Evolutionary conservation across 2,888 invertebrate species (phyloP), one percentile per base, ranked within the genome.

Genomic region (Vandiemenella viatica): DNA sequence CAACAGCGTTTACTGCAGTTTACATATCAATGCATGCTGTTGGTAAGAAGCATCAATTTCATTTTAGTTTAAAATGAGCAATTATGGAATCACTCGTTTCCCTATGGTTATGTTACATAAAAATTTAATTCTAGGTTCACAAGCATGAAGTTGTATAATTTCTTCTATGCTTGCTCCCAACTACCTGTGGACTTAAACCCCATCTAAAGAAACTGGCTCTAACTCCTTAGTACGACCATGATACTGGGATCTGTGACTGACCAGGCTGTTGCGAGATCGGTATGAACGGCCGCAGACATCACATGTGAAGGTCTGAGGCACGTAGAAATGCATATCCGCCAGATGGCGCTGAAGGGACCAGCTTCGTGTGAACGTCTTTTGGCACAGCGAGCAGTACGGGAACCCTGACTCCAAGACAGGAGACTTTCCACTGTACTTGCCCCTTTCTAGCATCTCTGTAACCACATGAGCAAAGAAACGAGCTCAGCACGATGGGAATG

Each of bases 281-380:
- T 70, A 70, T 48, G 63, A 65, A 44, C 68, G 62, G 50, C 69
- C 69, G 59, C 70, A 71, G 45, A 66, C 63, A 53, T 69, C 67
- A 57, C 70, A 71, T 18, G 66, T 63, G 40, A 68, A 59, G 49
- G 67, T 66, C 56, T 68, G 69, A 21, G 68, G 68, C 52, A 67
- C 66, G 59, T 68, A 69, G 58, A 65, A 69, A 57, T 70, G 70
- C 40, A 68, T 68, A 58, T 70, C 70, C 41, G 67, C 63, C 60
- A 71, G 62, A 57, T 71, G 71, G 53, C 70, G 66, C 59, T 70
- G 70, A 8, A 70, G 61, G 38, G 70, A 71, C 70, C 70, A 70
- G 20, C 66, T 66, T 41, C 70, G 63, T 16, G 71, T 68, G 59
- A 71, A 71, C 49, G 65, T 66, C 60, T 71, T 70, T 53, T 63